phyloP scores from a whole-genome alignment of 2,113 vertebrate species.

The Piaya cayana region DNA sequence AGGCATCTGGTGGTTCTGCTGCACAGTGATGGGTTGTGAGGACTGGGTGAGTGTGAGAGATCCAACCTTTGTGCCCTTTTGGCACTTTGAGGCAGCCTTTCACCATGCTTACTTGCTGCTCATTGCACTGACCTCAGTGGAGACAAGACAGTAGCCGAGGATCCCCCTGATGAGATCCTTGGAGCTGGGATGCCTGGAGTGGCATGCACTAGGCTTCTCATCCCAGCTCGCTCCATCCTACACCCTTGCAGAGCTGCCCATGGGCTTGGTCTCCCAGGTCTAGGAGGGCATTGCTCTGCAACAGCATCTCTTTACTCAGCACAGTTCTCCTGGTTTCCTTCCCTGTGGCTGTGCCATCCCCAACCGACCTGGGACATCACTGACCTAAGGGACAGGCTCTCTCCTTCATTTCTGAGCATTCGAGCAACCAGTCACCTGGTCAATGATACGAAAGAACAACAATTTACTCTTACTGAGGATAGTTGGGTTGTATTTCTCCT shows the following conservation, averaged over 20 bases:
- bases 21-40: not conserved
- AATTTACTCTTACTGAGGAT: not conserved
- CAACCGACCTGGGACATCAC: not conserved
- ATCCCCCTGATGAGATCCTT: not conserved
- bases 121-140: not conserved
- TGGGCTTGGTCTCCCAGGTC: not conserved
- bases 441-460: not conserved
- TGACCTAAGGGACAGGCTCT: not conserved
- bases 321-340: not conserved
- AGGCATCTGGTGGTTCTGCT: not conserved
- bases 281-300: not conserved
- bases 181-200: not conserved
- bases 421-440: not conserved
- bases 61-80: not conserved
- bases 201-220: not conserved
- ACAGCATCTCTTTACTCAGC: not conserved
- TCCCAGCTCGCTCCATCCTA: accelerated
- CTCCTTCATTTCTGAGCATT: not conserved
- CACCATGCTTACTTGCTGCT: not conserved
- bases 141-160: not conserved
- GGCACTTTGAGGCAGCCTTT: not conserved
- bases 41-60: not conserved
- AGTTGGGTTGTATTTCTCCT: not conserved
- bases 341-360: not conserved
- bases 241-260: not conserved